phyloP scores from a whole-genome alignment of 35 echinoderm and acorn worm genomes.

The Hemicentrotus pulcherrimus region DNA sequence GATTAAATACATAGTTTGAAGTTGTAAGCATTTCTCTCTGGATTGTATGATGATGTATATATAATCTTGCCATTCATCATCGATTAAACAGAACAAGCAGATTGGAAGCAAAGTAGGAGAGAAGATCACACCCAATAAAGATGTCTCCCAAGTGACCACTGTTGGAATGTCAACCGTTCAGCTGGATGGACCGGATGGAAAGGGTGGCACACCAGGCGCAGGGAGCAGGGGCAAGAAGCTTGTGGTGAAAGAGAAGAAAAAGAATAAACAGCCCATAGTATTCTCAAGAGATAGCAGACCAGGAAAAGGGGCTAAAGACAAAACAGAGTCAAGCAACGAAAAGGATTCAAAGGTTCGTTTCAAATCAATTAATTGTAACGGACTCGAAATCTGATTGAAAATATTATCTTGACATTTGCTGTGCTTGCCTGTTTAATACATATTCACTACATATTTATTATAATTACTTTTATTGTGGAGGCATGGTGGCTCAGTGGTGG shows the following conservation, averaged over 20 bases:
- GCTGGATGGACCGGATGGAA: background rate
- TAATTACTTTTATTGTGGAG: too few relatives aligned
- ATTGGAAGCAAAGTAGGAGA: background rate
- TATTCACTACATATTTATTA: too few relatives aligned
- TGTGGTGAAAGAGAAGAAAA: background rate
- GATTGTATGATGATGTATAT: too few relatives aligned
- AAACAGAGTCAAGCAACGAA: background rate
- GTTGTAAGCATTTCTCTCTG: too few relatives aligned
- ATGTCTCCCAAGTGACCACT: background rate
- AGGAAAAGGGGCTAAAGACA: background rate
- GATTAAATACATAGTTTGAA: too few relatives aligned
- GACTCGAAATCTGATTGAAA: too few relatives aligned
- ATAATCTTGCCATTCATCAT: background rate
- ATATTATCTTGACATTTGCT: too few relatives aligned
- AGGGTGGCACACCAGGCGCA: background rate
- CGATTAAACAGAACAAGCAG: background rate
- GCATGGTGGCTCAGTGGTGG: too few relatives aligned
- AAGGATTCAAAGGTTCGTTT: background rate
- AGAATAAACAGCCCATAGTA: conserved; percentile 24
- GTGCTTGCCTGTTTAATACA: too few relatives aligned
- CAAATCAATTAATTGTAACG: background rate
- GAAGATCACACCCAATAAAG: background rate
- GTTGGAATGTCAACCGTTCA: background rate
- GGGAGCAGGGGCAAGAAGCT: background rate
- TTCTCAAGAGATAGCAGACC: background rate